Evolutionary conservation across 2,888 invertebrate species (phyloP), one percentile per base, ranked within the genome.

Genomic region (Galerucella nymphaeae): DNA sequence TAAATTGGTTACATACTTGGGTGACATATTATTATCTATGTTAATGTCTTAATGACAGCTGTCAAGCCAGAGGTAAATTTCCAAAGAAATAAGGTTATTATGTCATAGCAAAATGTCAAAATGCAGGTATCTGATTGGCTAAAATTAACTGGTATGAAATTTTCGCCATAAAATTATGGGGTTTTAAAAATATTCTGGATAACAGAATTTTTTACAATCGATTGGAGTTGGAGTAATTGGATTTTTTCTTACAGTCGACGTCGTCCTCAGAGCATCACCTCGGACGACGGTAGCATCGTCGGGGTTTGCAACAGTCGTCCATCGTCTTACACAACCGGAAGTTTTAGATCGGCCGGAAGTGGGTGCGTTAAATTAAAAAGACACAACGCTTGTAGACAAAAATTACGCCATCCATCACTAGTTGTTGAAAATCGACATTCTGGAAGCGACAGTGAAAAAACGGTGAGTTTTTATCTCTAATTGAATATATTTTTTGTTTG

Each of bases 321-420:
- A 8, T 65, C 74, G 14, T 70, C 73, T 45, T 74, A 78, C 66
- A 79, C 77, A 72, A 81, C 80, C 77, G 82, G 83, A 48, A 85
- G 85, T 76, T 85, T 85, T 77, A 80, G 84, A 75, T 83, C 83
- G 66, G 84, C 83, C 79, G 84, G 84, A 76, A 82, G 85, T 72
- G 84, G 71, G 83, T 85, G 84, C 79, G 82, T 84, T 78, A 86
- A 86, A 82, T 75, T 86, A 81, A 86, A 84, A 77, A 80, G 86
- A 38, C 84, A 85, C 71, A 86, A 86, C 82, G 86, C 86, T 38
- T 84, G 84, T 78, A 80, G 86, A 71, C 86, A 85, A 75, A 86
- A 86, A 75, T 80, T 77, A 66, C 79, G 86, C 20, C 83, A 84
- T 73, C 79, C 80, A 18, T 69, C 75, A 16, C 71, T 79, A 62